These are phyloP conservation scores for Rhynchonycteris naso DNA, from an alignment of 2,797 vertebrate genomes.

Conservation along the genomic window DNA sequence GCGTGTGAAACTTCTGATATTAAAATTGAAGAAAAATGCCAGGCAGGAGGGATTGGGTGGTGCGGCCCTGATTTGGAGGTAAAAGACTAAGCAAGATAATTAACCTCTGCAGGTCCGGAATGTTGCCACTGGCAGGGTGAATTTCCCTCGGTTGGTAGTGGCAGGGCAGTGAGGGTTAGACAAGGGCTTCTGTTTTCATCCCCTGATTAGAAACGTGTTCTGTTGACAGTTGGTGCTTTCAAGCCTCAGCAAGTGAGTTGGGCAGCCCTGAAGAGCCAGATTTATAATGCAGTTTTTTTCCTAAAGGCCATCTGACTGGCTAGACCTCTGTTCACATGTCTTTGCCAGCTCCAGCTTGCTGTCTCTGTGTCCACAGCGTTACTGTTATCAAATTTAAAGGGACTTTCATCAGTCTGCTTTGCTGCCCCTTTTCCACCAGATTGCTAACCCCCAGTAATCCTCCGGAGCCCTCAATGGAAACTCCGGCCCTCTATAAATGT, in stretches of 20 bases:
- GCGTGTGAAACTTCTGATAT: constrained; percentile 85
- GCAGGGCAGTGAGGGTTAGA: background rate
- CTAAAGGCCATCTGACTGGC: constrained; percentile 57
- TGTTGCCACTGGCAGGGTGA: background rate
- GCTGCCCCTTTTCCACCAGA: constrained; percentile 71
- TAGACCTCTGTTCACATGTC: constrained; percentile 51
- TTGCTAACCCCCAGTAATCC: constrained; percentile 79
- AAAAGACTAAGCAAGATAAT: background rate
- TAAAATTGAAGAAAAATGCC: constrained; percentile 69
- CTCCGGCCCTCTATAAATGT: constrained; percentile 80
- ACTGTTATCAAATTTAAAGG: constrained; percentile 70
- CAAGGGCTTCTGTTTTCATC: constrained; percentile 13
- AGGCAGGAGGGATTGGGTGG: constrained; percentile 64
- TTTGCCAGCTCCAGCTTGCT: constrained; percentile 72
- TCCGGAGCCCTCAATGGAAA: constrained; percentile 77
- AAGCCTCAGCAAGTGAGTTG: background rate
- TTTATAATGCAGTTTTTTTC: constrained; percentile 68
- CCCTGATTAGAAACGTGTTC: background rate
- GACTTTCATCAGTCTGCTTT: constrained; percentile 80
- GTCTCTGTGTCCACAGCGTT: constrained; percentile 66
- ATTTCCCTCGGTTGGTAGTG: constrained; percentile 50
- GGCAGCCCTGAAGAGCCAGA: constrained; percentile 9
- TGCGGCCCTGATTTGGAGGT: background rate
- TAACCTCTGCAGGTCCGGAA: constrained; percentile 10
- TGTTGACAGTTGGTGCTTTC: background rate